Conservation (phyloP, 2,113 vertebrate genomes). For the Polypterus bichir region DNA sequence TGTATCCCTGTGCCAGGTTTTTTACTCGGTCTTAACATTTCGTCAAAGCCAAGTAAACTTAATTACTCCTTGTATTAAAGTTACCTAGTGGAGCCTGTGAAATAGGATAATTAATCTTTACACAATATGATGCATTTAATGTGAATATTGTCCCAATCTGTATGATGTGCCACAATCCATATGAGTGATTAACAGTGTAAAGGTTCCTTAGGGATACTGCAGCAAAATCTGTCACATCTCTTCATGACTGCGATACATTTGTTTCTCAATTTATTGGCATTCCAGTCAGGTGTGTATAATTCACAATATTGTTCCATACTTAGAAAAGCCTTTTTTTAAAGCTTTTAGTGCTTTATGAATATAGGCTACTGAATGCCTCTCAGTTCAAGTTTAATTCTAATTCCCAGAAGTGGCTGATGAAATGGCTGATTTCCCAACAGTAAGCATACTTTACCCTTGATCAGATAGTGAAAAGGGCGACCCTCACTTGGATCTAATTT, state of each 20-base stretch:
- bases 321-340: not conserved
- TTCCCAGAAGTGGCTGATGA: not conserved
- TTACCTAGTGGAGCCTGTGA: constrained; percentile 1
- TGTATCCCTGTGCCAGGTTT: not conserved
- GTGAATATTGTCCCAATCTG: constrained; percentile 3
- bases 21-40: not conserved
- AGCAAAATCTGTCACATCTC: not conserved
- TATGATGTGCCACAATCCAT: not conserved
- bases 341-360: too few species aligned
- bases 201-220: constrained; percentile 1
- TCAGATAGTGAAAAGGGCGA: not conserved
- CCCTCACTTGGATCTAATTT: not conserved
- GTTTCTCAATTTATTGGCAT: not conserved
- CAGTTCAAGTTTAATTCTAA: not conserved
- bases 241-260: not conserved
- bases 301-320: not conserved
- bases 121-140: constrained; percentile 1
- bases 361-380: too few species aligned
- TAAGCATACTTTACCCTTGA: not conserved
- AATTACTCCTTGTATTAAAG: not conserved
- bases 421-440: not conserved
- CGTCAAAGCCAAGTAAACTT: not conserved
- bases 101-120: not conserved
- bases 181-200: constrained; percentile 1
- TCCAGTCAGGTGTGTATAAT: not conserved